Base-by-base conservation (phyloP, 2,888 invertebrate genomes). In the Parelbella ahira region DNA sequence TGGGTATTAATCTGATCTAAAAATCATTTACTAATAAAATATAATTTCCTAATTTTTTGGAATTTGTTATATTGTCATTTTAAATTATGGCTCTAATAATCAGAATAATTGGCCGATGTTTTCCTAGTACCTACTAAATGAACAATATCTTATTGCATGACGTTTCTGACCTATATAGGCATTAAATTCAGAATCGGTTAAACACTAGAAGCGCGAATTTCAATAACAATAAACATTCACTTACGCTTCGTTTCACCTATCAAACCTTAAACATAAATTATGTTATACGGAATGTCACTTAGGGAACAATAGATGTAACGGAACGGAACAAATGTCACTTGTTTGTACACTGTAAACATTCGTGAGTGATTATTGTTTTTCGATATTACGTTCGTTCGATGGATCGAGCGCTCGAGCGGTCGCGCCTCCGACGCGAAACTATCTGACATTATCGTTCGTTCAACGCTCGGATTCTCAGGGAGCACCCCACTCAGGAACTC, bases 211-310 rank as follows among this genome's bases (percentile, higher is more conserved):
- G 29, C 29, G 21, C 12, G 20, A 30, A 21, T 4, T 29, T 13
- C 27, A 25, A 19, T 5, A 37, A 37, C 38, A 45, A 23, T 36
- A 32, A 37, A 49, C 54, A 52, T 53, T 51, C 51, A 56, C 56
- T 53, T 48, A 51, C 48, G 44, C 46, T 48, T 47, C 48, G 44
- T 45, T 48, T 47, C 52, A 54, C 54, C 50, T 53, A 51, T 54
- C 44, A 48, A 30, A 24, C 20, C 38, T n/a, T 18, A 8, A 32
- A 39, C 24, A 33, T 15, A 33, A 42, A 42, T 42, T 42, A 42
- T 28, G 8, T 13, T 11, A 9, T 28, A 32, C 43, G 27, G 18
- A 37, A 47, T 47, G 43, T 44, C 38, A 45, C 42, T 45, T 37
- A 15, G 7, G 11, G 11, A 41, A 39, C 37, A 45, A 48, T 23